Percentiles rank a stretch among this genome's conserved stretches.
Evolutionary conservation across 2,113 vertebrate genomes (phyloP).

Genomic region (Chelonoidis abingdonii): DNA sequence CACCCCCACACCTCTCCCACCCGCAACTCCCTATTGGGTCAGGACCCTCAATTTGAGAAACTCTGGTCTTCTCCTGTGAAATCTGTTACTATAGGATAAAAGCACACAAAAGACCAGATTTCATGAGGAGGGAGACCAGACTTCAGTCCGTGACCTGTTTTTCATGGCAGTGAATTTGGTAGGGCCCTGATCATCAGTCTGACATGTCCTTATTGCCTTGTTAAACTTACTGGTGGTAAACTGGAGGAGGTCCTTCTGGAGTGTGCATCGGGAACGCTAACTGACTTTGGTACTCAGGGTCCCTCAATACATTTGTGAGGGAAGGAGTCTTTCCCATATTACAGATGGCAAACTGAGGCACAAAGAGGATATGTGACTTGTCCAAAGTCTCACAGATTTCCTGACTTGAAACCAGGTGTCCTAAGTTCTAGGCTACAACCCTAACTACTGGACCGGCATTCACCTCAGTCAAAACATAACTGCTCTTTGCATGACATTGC

Average conservation of each 20-base stretch:
- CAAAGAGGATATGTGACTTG: too few species aligned
- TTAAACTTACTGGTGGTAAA: neutral
- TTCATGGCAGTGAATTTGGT: too few species aligned
- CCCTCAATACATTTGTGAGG: neutral
- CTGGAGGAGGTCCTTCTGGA: neutral
- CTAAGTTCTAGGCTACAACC: neutral
- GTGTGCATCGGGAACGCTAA: neutral
- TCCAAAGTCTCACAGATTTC: neutral
- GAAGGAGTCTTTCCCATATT: neutral
- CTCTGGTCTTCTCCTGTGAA: too few species aligned
- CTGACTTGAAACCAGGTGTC: neutral
- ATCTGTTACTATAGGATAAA: too few species aligned
- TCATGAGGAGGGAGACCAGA: too few species aligned
- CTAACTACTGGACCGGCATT: neutral
- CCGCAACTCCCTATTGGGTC: too few species aligned
- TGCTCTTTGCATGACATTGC: neutral
- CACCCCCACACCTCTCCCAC: too few species aligned
- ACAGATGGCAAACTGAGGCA: neutral
- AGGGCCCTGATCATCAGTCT: neutral
- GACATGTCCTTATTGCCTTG: neutral
- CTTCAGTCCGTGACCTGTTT: too few species aligned
- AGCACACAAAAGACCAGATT: too few species aligned
- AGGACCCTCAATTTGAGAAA: too few species aligned
- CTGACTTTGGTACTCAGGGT: neutral
- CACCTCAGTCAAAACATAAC: neutral